Conservation (phyloP, 2,888 invertebrate genomes). For the Chalcis sispes region DNA sequence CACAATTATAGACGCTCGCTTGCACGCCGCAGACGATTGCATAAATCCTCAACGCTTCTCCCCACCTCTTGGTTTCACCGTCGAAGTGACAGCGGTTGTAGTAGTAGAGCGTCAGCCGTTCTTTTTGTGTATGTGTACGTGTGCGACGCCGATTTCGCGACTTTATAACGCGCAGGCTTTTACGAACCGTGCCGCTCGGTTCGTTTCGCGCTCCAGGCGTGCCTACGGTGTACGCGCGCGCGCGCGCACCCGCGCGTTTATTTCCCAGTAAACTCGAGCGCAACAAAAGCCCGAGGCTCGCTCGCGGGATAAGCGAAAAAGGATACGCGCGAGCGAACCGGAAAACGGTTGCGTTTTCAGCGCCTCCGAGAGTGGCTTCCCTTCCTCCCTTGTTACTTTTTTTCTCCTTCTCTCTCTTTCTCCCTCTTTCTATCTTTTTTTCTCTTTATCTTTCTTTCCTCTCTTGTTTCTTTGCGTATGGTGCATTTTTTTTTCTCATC, state of each 20-base stretch:
- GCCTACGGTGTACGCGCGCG: not conserved
- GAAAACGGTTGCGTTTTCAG: not conserved
- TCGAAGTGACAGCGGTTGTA: not conserved
- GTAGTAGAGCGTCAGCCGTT: no score
- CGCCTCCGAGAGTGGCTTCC: not conserved
- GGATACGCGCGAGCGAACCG: constrained; percentile 10
- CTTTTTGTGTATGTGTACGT: no score
- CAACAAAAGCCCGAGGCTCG: not conserved
- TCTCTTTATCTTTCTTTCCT: not conserved
- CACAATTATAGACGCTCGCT: no score
- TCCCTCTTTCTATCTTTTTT: not conserved
- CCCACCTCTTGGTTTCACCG: no score
- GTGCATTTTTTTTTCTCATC: not conserved
- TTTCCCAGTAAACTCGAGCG: not conserved
- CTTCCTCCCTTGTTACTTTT: no score
- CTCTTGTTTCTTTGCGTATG: not conserved
- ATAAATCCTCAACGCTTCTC: not conserved
- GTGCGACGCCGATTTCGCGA: not conserved
- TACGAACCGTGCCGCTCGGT: not conserved
- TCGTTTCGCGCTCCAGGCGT: no score
- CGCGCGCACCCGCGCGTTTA: not conserved
- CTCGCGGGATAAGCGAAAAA: not conserved
- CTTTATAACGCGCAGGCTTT: not conserved
- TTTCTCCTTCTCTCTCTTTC: not conserved
- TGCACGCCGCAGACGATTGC: not conserved